A percentile compares a stretch with the other conserved stretches of the same genome.
phyloP scores from a whole-genome alignment of 2,888 invertebrate genomes.

The Drosophila falleni region DNA sequence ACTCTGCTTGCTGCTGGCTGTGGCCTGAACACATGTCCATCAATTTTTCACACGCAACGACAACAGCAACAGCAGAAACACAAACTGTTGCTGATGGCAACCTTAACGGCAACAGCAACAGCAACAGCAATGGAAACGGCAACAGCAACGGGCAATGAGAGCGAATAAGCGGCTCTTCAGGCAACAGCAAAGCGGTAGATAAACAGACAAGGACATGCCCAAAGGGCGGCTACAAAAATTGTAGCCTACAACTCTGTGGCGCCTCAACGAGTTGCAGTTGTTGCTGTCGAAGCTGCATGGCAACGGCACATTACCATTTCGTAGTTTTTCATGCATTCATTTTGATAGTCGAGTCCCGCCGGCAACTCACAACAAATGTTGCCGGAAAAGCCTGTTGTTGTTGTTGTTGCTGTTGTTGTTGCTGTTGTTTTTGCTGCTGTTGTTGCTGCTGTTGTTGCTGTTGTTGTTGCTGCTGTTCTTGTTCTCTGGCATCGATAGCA shows the following conservation, averaged over 20 bases:
- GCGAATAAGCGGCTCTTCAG: constrained; percentile 65
- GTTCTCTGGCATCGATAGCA: constrained; percentile 26
- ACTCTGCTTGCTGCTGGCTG: constrained; percentile 10
- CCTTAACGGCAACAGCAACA: constrained; percentile 17
- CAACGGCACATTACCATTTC: constrained; percentile 74
- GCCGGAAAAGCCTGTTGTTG: constrained; percentile 21
- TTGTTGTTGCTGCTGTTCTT: constrained; percentile 1
- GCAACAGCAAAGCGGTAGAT: constrained; percentile 50
- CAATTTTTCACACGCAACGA: constrained; percentile 59
- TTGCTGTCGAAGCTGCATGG: constrained; percentile 44
- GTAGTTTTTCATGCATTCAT: constrained; percentile 79
- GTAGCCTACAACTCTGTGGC: constrained; percentile 44
- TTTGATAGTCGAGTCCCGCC: constrained; percentile 60
- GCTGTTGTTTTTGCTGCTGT: constrained; percentile 2
- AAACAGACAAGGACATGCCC: constrained; percentile 63
- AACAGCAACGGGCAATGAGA: constrained; percentile 45
- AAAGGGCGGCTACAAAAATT: constrained; percentile 22
- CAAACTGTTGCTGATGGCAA: constrained; percentile 59
- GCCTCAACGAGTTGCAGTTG: constrained; percentile 36
- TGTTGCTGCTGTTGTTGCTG: constrained; percentile 3
- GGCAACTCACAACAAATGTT: constrained; percentile 62
- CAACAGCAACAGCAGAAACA: constrained; percentile 17
- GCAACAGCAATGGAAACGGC: constrained; percentile 15
- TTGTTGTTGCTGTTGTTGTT: constrained; percentile 4
- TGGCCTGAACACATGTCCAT: constrained; percentile 64